Percentiles rank a stretch among this genome's conserved stretches.
These are phyloP conservation scores for Kryptopterus vitreolus DNA, from an alignment of 2,797 vertebrate genomes.

Conservation along the genomic window DNA sequence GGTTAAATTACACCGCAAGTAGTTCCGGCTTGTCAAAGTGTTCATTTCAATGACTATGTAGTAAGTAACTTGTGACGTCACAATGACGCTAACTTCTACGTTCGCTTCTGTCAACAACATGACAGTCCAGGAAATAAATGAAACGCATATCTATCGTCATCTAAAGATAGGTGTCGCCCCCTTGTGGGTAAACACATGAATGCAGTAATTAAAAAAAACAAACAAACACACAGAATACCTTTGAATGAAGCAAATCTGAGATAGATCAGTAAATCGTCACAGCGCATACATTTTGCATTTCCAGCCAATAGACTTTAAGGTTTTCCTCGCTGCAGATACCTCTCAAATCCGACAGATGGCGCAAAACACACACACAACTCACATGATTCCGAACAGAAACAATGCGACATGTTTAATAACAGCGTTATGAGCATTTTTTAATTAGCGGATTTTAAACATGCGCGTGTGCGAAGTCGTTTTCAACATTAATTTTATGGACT, in stretches of 20 bases:
- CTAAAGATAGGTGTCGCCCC: constrained; percentile 19
- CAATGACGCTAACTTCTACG: no score
- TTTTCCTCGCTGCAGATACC: not conserved
- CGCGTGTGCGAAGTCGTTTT: no score
- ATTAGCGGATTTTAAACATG: no score
- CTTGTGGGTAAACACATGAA: not conserved
- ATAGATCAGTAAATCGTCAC: not conserved
- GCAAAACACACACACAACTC: not conserved
- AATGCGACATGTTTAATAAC: no score
- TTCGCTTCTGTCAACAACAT: not conserved
- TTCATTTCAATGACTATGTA: no score
- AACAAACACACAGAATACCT: not conserved
- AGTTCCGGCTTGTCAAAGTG: no score
- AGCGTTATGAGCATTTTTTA: no score
- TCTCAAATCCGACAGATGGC: constrained; percentile 2
- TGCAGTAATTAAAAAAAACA: not conserved
- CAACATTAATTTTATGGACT: no score
- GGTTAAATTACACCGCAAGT: not conserved
- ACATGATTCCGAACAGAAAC: no score
- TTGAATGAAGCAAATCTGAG: not conserved
- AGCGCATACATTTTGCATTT: not conserved
- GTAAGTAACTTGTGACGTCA: not conserved
- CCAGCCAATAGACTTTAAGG: not conserved
- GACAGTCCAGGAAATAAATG: not conserved
- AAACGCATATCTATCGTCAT: not conserved